Conservation (phyloP, 2,888 invertebrate genomes). For the Horisme vitalbata region DNA sequence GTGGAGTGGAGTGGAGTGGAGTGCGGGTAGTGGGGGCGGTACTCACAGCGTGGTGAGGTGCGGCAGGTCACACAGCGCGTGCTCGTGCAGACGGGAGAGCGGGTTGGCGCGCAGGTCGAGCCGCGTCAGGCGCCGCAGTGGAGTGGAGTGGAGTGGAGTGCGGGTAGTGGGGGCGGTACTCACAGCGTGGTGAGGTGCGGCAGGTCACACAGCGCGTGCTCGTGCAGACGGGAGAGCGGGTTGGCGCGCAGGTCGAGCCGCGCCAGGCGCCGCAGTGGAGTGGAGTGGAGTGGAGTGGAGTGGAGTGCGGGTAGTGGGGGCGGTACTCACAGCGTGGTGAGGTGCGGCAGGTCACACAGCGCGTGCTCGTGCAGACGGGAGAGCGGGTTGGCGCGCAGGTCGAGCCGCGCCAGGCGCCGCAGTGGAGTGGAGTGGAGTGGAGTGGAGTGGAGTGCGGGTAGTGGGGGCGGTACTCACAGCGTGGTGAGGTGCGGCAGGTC, state of each 20-base stretch:
- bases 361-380: neutral
- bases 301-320: too few species aligned
- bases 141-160: neutral
- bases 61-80: slow-evolving; percentile 91
- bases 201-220: slow-evolving; percentile 89
- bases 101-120: slow-evolving; percentile 94
- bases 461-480: slow-evolving; percentile 66
- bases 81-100: slow-evolving; percentile 85
- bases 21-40: too few species aligned
- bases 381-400: too few species aligned
- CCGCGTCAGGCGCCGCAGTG: slow-evolving; percentile 86
- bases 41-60: slow-evolving; percentile 77
- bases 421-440: too few species aligned
- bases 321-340: too few species aligned
- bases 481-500: slow-evolving; percentile 85
- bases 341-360: too few species aligned
- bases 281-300: too few species aligned
- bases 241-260: slow-evolving; percentile 93
- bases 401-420: too few species aligned
- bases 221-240: slow-evolving; percentile 88
- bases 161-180: slow-evolving; percentile 38
- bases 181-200: slow-evolving; percentile 81
- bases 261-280: slow-evolving; percentile 85
- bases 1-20: too few species aligned
- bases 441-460: too few species aligned